Conservation (phyloP, 37 sponge, comb jelly and placozoan species). For the Halichondria panicea region DNA sequence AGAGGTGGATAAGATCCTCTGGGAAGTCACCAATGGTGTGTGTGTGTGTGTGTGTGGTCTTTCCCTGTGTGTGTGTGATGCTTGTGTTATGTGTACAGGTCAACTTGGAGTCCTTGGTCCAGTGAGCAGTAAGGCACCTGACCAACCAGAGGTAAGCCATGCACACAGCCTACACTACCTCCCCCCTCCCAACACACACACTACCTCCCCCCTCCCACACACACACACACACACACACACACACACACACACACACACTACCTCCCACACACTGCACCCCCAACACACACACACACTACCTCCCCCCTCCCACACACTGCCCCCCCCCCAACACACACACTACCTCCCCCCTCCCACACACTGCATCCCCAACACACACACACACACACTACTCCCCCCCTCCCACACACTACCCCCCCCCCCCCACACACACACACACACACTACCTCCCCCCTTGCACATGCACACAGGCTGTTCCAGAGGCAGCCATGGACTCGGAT, state of each 20-base stretch:
- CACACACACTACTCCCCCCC: not conserved
- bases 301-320: not conserved
- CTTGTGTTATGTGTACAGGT: slow-evolving; percentile 6
- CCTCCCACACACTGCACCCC: not conserved
- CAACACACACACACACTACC: slow-evolving; percentile 8
- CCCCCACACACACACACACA: not conserved
- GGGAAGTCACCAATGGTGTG: slow-evolving; percentile 92
- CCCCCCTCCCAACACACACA: too few species aligned
- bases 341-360: not conserved
- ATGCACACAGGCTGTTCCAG: slow-evolving; percentile 18
- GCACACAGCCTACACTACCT: not conserved
- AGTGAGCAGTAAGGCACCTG: slow-evolving; percentile 12
- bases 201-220: slow-evolving; percentile 3
- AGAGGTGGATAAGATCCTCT: slow-evolving; percentile 96
- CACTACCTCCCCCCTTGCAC: not conserved
- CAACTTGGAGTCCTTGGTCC: slow-evolving; percentile 47
- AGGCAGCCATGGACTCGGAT: not conserved
- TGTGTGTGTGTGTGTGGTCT: not conserved
- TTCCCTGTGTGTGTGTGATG: not conserved
- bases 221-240: too few species aligned
- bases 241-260: too few species aligned
- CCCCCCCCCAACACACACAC: not conserved
- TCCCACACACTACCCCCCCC: slow-evolving; percentile 2
- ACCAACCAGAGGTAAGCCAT: not conserved
- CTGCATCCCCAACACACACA: not conserved